phyloP scores from a whole-genome alignment of 2,888 invertebrate genomes.

The Amaurobius ferox region DNA sequence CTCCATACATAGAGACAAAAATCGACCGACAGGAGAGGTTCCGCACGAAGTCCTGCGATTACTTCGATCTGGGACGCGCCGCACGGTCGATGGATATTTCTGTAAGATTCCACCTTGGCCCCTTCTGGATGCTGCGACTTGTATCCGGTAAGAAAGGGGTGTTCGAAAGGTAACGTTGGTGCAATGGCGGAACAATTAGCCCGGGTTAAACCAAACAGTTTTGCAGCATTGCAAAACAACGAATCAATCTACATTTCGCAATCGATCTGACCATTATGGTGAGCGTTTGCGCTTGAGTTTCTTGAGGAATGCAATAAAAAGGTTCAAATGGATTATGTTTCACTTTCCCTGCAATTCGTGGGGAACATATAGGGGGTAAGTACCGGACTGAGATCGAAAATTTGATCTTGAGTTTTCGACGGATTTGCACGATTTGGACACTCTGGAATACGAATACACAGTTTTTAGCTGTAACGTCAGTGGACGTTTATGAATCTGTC shows the following conservation, averaged over 20 bases:
- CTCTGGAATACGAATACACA: too few species aligned
- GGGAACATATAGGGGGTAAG: too few species aligned
- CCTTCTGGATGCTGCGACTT: constrained; percentile 39
- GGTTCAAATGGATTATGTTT: too few species aligned
- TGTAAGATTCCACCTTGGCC: constrained; percentile 32
- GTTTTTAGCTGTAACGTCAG: too few species aligned
- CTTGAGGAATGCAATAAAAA: too few species aligned
- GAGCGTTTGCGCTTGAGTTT: too few species aligned
- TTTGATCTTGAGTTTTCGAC: too few species aligned
- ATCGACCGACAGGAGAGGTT: neutral
- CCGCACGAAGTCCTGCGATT: constrained; percentile 31
- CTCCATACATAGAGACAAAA: neutral
- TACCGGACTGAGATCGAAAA: too few species aligned
- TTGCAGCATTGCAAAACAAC: neutral
- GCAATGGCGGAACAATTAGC: constrained; percentile 39
- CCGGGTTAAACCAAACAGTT: constrained; percentile 7
- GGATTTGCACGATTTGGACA: too few species aligned
- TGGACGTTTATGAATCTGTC: too few species aligned
- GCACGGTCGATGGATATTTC: constrained; percentile 50
- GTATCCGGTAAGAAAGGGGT: constrained; percentile 37
- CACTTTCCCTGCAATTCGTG: too few species aligned
- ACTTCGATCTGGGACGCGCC: constrained; percentile 49
- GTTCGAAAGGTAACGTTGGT: constrained; percentile 38
- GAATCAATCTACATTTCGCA: neutral
- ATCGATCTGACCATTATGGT: too few species aligned